Base-by-base conservation (phyloP, 2,797 vertebrate species). In the Distichodus sexfasciatus region DNA sequence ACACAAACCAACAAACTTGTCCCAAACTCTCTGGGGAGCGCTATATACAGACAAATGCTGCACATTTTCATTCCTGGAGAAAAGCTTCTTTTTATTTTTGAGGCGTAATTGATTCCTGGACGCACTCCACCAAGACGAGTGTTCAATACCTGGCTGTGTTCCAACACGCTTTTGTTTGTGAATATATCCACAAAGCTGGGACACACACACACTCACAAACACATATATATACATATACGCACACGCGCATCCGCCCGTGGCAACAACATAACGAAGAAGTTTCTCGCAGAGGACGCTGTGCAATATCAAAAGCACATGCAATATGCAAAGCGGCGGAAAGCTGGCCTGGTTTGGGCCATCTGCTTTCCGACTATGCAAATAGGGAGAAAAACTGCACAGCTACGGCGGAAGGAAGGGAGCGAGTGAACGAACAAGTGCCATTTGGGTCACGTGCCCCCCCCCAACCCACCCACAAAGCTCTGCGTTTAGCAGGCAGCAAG, bases 301-400 rank as follows among this genome's bases (percentile, higher is more conserved):
- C 38, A 54, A 59, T 48, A 73, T 63, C 47, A 47, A 77, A 73
- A 76, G 58, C 43, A 59, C 66, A 70, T 26, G 23, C 11, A 28
- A 73, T 69, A 80, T 78, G 67, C 59, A 72, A 78, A 75, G 54
- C 60, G 53, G 66, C 67, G 50, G 36, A 67, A 71, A 43, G 44
- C 53, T 67, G 57, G 54, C 68, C 74, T 63, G 68, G 47, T 71
- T 72, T 53, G 69, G 72, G 28, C 74, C 64, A 74, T 76, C 71
- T 80, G 70, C 51, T 70, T 59, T 65, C 36, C 48, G 62, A 43
- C 61, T 72, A 70, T 66, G 70, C 66, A 67, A 69, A 72, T 57
- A 12, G 15, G 1, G 29, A 9, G 7, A 38, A 35, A 65, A 60
- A 67, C 46, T 40, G 65, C 40, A 62, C 60, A 59, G 51, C 68